phyloP scores from a whole-genome alignment of 2,113 vertebrate species.

The Axis porcinus region DNA sequence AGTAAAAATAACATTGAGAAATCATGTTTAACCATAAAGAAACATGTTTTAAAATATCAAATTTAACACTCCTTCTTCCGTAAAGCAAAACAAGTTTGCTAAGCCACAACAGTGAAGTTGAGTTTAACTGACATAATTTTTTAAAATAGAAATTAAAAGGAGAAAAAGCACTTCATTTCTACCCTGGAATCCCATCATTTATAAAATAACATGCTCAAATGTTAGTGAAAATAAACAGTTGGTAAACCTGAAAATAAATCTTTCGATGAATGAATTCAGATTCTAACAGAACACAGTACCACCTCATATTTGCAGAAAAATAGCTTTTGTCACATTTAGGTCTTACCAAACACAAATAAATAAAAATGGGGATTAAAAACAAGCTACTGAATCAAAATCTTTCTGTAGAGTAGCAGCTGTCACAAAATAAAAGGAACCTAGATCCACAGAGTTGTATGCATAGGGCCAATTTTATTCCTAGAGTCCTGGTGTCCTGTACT shows the following conservation, averaged over 20 bases:
- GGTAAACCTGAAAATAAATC: background rate
- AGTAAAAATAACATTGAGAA: background rate
- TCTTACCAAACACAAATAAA: background rate
- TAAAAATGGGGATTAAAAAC: background rate
- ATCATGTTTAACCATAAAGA: background rate
- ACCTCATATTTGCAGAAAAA: background rate
- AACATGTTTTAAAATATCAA: background rate
- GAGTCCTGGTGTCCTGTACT: background rate
- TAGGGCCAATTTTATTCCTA: background rate
- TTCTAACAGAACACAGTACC: background rate
- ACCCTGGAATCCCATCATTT: background rate
- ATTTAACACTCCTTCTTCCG: background rate
- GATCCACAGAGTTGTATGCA: background rate
- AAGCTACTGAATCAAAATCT: background rate
- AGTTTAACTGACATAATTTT: background rate
- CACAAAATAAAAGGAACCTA: background rate
- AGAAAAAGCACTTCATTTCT: background rate
- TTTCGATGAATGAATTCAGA: background rate
- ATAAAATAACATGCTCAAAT: background rate
- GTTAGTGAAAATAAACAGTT: background rate
- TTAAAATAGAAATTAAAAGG: background rate
- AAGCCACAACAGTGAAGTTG: background rate
- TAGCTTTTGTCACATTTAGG: background rate
- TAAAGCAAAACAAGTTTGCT: background rate
- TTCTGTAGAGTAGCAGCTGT: background rate